phyloP scores from a whole-genome alignment of 2,113 vertebrate species.

The Vanacampus margaritifer region DNA sequence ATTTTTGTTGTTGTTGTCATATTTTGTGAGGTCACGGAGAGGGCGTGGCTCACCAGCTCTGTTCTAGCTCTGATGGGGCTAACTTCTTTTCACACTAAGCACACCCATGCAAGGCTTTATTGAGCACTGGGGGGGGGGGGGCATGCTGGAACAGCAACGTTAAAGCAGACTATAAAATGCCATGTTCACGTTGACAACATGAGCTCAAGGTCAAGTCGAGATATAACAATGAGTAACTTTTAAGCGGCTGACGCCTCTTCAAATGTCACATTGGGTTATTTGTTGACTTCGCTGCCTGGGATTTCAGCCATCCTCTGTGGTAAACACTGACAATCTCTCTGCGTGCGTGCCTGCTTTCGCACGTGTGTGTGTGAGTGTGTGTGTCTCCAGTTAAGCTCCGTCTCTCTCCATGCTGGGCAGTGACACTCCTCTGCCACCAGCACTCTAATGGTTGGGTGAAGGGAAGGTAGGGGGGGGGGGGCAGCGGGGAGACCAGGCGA shows the following conservation, averaged over 20 bases:
- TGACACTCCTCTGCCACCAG: slow-evolving; percentile 72
- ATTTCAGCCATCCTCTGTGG: slow-evolving; percentile 14
- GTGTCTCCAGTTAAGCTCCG: slow-evolving; percentile 12
- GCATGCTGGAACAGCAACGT: background rate
- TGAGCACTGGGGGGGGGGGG: background rate
- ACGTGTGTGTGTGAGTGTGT: slow-evolving; percentile 24
- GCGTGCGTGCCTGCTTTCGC: slow-evolving; percentile 11
- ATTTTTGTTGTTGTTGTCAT: background rate
- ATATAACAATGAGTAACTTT: background rate
- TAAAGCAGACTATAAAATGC: background rate
- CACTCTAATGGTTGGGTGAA: slow-evolving; percentile 56
- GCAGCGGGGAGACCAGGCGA: slow-evolving; percentile 60
- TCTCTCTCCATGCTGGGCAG: slow-evolving; percentile 36
- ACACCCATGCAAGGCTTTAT: background rate
- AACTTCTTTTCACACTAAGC: background rate
- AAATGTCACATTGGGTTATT: background rate
- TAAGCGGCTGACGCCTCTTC: background rate
- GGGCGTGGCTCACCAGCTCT: background rate
- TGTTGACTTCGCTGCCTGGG: slow-evolving; percentile 1
- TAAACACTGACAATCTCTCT: slow-evolving; percentile 29
- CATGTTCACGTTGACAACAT: background rate
- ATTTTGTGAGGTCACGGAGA: background rate
- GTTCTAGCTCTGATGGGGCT: background rate
- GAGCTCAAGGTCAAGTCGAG: background rate
- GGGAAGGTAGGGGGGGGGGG: slow-evolving; percentile 1